Evolutionary conservation across 1,140 invertebrate species (phyloP).

Genomic region (Ceratosolen solmsi): DNA sequence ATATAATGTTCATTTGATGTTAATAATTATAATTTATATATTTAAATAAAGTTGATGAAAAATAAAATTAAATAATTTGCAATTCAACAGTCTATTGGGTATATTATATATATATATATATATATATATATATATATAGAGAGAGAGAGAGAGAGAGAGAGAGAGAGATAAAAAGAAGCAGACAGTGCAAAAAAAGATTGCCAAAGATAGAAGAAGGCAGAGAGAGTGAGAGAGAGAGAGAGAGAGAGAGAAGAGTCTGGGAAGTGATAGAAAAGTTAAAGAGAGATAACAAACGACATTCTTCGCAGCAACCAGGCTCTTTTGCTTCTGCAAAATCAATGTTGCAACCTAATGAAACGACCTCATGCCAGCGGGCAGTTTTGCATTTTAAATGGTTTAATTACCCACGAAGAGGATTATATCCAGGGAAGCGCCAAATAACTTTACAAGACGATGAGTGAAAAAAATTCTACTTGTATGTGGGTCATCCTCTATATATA

Average conservation of each 20-base stretch:
- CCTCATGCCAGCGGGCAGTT: slow-evolving; percentile 14
- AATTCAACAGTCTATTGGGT: not conserved
- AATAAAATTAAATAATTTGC: not conserved
- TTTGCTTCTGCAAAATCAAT: slow-evolving; percentile 19
- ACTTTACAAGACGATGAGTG: not conserved
- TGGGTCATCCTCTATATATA: not conserved
- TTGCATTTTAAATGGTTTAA: slow-evolving; percentile 42
- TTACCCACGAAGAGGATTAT: slow-evolving; percentile 23
- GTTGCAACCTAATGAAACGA: slow-evolving; percentile 25
- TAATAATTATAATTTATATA: no score
- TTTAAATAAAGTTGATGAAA: no score
- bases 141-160: not conserved
- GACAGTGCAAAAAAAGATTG: not conserved
- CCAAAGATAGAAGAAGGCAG: not conserved
- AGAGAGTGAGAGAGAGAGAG: not conserved
- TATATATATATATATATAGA: no score
- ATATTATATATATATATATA: no score
- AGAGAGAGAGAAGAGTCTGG: not conserved
- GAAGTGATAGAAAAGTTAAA: not conserved
- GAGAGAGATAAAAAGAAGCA: no score
- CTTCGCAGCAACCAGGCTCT: not conserved
- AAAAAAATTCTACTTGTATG: not conserved
- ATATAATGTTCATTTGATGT: no score
- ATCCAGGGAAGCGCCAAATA: not conserved
- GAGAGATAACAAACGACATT: not conserved